A percentile compares a stretch with the other conserved stretches of the same genome.
Evolutionary conservation across 2,113 vertebrate species (phyloP).

Genomic region (Brachypodius melanocephalos): DNA sequence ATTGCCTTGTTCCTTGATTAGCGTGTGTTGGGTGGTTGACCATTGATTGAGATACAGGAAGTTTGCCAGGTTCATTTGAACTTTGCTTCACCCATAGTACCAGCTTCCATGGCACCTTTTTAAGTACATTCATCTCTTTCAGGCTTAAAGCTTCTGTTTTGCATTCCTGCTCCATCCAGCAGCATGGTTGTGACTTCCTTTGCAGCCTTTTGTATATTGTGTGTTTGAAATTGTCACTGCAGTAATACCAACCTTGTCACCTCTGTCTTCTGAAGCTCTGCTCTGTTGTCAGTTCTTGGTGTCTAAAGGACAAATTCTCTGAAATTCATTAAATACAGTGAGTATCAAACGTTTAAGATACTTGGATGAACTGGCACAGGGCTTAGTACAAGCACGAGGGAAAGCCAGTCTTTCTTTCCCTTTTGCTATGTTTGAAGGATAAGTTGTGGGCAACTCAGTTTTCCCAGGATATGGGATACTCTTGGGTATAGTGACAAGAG

Average conservation of each 20-base stretch:
- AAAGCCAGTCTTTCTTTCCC: background rate
- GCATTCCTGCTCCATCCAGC: background rate
- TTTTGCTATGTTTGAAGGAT: background rate
- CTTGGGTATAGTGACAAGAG: background rate
- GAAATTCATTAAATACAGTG: background rate
- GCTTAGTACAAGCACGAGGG: background rate
- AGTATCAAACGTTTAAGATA: fast-evolving
- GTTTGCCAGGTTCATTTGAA: background rate
- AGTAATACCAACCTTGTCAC: background rate
- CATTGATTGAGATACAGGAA: background rate
- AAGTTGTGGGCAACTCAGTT: background rate
- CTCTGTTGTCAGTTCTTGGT: background rate
- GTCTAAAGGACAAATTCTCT: background rate
- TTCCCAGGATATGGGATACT: background rate
- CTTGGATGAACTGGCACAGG: background rate
- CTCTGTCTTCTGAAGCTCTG: background rate
- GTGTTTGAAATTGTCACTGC: background rate
- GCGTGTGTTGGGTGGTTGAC: background rate
- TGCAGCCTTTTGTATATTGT: background rate
- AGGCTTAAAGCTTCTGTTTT: background rate
- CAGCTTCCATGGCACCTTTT: background rate
- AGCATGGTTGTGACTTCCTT: background rate
- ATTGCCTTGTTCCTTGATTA: background rate
- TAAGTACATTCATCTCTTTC: background rate
- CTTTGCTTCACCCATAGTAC: background rate